Conservation (phyloP, 1,140 invertebrate genomes). For the Papilio polyxenes region DNA sequence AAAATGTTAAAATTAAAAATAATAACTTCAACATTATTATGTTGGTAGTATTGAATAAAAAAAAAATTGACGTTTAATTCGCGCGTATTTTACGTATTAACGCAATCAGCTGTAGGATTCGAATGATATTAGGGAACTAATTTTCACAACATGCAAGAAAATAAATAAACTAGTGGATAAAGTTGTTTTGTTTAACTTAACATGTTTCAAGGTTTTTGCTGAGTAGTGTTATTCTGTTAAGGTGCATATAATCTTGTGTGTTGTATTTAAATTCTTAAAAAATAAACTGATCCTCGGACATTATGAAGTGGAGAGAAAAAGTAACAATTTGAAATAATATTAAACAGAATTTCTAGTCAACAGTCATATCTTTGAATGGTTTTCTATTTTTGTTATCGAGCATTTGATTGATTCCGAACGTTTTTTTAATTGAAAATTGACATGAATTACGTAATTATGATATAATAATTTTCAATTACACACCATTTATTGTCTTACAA, state of each 20-base stretch:
- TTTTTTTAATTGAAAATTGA: too few relatives aligned
- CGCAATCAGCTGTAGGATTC: neutral
- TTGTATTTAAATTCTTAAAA: neutral
- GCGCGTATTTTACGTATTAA: conserved; percentile 10
- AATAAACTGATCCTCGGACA: neutral
- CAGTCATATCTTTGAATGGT: too few relatives aligned
- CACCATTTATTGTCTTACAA: too few relatives aligned
- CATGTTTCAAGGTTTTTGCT: conserved; percentile 48
- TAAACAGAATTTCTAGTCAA: too few relatives aligned
- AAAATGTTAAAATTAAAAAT: conserved; percentile 52
- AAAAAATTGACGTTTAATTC: neutral
- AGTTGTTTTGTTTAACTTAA: conserved; percentile 51
- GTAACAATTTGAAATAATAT: neutral
- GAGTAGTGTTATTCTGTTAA: conserved; percentile 42
- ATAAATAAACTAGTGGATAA: conserved; percentile 40
- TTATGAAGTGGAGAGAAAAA: too few relatives aligned
- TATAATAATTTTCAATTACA: too few relatives aligned
- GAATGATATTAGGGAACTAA: conserved; percentile 25
- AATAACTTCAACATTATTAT: conserved; percentile 49
- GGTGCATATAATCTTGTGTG: conserved; percentile 28
- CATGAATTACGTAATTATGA: too few relatives aligned
- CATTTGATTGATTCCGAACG: too few relatives aligned
- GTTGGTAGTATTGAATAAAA: too few relatives aligned
- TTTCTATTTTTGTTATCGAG: too few relatives aligned
- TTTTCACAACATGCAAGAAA: conserved; percentile 33